Conservation (phyloP, 2,113 vertebrate species). For the Pterophyllum scalare region DNA sequence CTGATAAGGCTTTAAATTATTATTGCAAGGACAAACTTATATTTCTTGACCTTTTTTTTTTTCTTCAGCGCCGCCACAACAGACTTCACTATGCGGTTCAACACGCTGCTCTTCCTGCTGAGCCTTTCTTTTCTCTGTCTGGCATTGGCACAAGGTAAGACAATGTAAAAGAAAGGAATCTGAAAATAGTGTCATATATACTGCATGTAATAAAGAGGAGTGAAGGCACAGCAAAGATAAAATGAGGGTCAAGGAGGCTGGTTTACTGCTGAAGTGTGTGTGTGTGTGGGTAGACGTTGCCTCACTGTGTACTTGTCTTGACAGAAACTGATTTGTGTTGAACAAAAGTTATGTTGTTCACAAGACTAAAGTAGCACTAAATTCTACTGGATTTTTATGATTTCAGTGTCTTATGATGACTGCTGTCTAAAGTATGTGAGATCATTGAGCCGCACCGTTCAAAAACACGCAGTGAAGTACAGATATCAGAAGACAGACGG, state of each 20-base stretch:
- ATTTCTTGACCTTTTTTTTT: neutral
- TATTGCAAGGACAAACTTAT: slow-evolving; percentile 6
- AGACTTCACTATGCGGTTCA: slow-evolving; percentile 70
- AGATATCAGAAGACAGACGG: slow-evolving; percentile 72
- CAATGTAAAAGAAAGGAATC: neutral
- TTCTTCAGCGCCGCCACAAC: slow-evolving; percentile 19
- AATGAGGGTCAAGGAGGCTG: neutral
- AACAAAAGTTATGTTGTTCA: neutral
- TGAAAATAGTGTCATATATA: neutral
- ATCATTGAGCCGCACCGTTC: fast-evolving
- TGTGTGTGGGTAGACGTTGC: neutral
- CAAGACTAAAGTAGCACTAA: neutral
- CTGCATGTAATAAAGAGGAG: neutral
- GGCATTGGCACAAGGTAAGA: slow-evolving; percentile 73
- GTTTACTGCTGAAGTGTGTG: neutral
- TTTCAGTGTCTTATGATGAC: slow-evolving; percentile 77
- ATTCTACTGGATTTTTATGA: neutral
- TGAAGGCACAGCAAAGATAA: slow-evolving; percentile 8
- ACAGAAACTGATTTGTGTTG: neutral
- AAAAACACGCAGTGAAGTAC: slow-evolving; percentile 54
- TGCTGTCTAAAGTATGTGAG: slow-evolving; percentile 77
- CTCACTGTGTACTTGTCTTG: neutral
- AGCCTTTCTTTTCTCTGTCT: slow-evolving; percentile 59
- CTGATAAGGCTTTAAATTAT: slow-evolving; percentile 32
- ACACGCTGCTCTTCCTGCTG: slow-evolving; percentile 52